Percentiles rank a stretch among this genome's conserved stretches.
Evolutionary conservation across 2,797 vertebrate species (phyloP).

Genomic region (Otus scops): DNA sequence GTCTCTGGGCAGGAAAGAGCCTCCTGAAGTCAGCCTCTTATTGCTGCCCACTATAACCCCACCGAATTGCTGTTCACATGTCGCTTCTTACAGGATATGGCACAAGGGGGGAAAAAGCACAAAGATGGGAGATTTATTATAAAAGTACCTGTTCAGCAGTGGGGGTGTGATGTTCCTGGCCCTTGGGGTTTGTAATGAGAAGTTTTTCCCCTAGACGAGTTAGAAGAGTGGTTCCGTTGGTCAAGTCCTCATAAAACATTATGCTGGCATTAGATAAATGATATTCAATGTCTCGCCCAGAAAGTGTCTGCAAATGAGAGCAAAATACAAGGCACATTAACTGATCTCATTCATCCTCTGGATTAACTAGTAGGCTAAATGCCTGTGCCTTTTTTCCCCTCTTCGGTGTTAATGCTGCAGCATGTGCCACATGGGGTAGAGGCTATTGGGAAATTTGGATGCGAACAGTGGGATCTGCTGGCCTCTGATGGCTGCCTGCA

Average conservation of each 20-base stretch:
- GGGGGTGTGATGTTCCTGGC: not conserved
- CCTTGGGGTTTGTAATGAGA: conserved; percentile 63
- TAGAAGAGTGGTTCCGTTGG: conserved; percentile 82
- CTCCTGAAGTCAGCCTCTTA: not conserved
- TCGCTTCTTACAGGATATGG: not conserved
- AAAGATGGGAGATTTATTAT: not conserved
- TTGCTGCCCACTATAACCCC: not conserved
- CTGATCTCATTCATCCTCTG: not conserved
- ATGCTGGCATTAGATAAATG: conserved; percentile 81
- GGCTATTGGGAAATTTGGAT: not conserved
- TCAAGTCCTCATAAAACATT: conserved; percentile 79
- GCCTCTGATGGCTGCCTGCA: not conserved
- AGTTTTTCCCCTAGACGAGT: conserved; percentile 83
- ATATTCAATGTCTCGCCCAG: conserved; percentile 86
- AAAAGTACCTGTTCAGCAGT: conserved; percentile 5
- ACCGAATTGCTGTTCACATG: not conserved
- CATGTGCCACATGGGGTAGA: not conserved
- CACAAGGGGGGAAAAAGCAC: rapidly evolving
- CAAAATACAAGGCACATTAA: not conserved
- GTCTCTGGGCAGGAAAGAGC: not conserved
- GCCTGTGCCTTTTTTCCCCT: not conserved
- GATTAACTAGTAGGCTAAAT: not conserved
- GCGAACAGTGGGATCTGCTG: not conserved
- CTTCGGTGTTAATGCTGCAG: not conserved
- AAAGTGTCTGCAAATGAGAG: conserved; percentile 80